These are phyloP conservation scores for Tychaedon coryphoeus DNA, from an alignment of 2,113 vertebrate genomes.

Conservation along the genomic window DNA sequence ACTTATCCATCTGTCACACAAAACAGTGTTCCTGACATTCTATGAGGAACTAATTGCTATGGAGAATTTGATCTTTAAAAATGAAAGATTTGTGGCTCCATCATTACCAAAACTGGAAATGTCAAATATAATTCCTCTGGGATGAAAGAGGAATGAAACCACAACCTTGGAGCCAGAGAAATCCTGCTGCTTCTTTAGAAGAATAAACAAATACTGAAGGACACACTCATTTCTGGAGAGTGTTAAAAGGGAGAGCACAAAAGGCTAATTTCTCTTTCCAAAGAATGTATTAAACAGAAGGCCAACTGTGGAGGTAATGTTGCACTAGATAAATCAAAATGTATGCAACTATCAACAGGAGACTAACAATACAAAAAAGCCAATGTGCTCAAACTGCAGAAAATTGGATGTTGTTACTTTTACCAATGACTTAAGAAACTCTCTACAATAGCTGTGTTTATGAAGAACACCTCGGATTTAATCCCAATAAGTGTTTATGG, in stretches of 20 bases:
- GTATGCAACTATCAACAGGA: neutral
- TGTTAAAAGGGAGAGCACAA: neutral
- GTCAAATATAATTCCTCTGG: neutral
- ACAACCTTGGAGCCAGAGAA: neutral
- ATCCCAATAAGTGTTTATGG: neutral
- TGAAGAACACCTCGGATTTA: neutral
- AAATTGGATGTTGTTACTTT: neutral
- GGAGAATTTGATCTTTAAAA: slow-evolving; percentile 2
- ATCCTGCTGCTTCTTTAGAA: neutral
- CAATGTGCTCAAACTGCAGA: neutral
- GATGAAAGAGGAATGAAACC: neutral
- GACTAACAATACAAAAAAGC: neutral
- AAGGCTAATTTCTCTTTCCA: neutral
- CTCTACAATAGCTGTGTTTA: neutral
- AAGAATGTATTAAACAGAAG: neutral
- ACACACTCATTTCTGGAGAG: neutral
- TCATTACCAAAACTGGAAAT: neutral
- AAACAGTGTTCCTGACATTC: neutral
- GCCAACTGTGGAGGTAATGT: neutral
- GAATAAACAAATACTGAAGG: neutral
- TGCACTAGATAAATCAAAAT: neutral
- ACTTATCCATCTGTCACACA: neutral
- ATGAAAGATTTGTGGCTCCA: neutral
- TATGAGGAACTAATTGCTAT: neutral
- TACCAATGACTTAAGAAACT: neutral